Conservation (phyloP, 2,113 vertebrate genomes). For the Corythornis cristatus region DNA sequence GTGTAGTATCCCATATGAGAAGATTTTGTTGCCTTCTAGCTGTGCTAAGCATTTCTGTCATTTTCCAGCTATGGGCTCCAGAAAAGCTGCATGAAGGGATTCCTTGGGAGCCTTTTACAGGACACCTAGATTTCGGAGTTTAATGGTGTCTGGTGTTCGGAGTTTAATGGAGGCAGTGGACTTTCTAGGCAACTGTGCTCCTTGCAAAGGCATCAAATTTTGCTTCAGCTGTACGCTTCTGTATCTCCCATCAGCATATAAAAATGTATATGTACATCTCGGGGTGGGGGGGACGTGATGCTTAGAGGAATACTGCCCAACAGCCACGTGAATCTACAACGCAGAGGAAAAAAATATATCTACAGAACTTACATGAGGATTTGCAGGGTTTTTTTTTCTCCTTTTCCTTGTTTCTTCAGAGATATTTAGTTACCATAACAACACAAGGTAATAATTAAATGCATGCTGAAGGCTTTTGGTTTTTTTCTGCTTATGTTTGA, state of each 20-base stretch:
- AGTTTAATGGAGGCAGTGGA: not conserved
- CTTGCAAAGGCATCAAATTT: not conserved
- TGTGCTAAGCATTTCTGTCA: rapidly evolving
- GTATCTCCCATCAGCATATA: not conserved
- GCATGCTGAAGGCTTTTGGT: not conserved
- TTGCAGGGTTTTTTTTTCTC: not conserved
- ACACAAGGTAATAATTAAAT: constrained; percentile 5
- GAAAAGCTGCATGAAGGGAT: not conserved
- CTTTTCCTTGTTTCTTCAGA: not conserved
- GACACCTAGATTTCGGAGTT: not conserved
- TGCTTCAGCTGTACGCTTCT: not conserved
- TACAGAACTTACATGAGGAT: not conserved
- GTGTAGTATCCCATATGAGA: not conserved
- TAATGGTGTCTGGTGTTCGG: not conserved
- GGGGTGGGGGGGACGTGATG: not conserved
- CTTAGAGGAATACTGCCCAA: not conserved
- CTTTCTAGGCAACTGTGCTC: not conserved
- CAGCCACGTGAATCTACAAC: not conserved
- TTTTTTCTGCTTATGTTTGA: not conserved
- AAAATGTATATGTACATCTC: not conserved
- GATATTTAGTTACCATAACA: constrained; percentile 56
- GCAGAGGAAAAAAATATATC: not conserved
- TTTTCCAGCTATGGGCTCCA: not conserved
- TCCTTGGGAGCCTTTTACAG: not conserved
- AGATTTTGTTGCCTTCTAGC: not conserved